Base-by-base conservation (phyloP, 2,797 vertebrate genomes). In the Mus minutoides region DNA sequence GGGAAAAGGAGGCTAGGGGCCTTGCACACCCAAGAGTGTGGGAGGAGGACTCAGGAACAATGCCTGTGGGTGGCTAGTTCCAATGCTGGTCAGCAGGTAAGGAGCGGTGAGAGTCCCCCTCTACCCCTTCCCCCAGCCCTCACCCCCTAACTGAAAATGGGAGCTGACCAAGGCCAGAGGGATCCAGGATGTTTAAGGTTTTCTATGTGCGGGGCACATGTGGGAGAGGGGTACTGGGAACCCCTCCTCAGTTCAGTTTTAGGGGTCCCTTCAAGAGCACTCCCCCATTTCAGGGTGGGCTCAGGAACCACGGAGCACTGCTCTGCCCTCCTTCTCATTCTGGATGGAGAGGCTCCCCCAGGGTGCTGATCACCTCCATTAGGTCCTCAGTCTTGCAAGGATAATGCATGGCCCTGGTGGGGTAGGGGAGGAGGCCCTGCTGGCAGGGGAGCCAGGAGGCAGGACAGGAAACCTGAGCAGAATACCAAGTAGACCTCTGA, bases 321-420 rank as follows among this genome's bases (percentile, higher is more conserved):
- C 67, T 84, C 58, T 90, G 87, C 46, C 83, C 83, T 94, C 69
- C 90, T 84, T 69, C 64, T 62, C 21, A 92, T 92, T 87, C 76
- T 64, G 75, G 95, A 71, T 71, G 77, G 91, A 94, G 92, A 31
- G 56, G 58, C 64, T 83, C 69, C 96, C 78, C 14, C 17, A 2
- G 71, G 98, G 97, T 97, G 97, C 98, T 94, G 98, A 98, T 93
- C 0, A 1, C 96, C 98, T 98, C 97, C 98, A 98, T 98, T 98
- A 98, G 98, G 98, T 98, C 98, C 98, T 98, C 98, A 99, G 98
- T 99, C 99, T 99, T 98, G 98, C 98, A 96, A 98, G 98, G 98
- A 98, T 98, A 99, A 99, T 98, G 98, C 98, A 98, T 98, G 98
- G 98, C 96, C 96, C 84, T 29, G 43, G 98, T 95, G 97, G 97